A percentile compares a stretch with the other conserved stretches of the same genome.
These are phyloP conservation scores for Drosophila tropicalis DNA, from an alignment of 1,140 invertebrate species.

Conservation along the genomic window DNA sequence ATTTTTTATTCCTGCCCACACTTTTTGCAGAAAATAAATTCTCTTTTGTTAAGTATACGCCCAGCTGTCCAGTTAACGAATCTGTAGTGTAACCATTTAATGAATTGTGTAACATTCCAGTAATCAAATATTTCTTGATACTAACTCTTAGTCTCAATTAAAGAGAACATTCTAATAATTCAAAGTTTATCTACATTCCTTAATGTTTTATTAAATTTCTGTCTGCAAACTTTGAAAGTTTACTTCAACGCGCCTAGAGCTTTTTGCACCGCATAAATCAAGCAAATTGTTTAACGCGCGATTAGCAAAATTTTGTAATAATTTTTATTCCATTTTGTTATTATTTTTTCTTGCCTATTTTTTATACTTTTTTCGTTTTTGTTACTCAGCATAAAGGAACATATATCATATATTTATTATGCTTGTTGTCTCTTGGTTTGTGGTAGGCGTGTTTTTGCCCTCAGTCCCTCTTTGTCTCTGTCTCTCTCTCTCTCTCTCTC, in stretches of 20 bases:
- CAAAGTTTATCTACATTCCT: too few species aligned
- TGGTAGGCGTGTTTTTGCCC: background rate
- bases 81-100: too few species aligned
- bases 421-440: constrained; percentile 48
- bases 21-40: too few species aligned
- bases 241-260: constrained; percentile 24
- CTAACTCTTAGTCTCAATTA: too few species aligned
- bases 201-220: too few species aligned
- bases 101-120: too few species aligned
- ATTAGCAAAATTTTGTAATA: constrained; percentile 81
- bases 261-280: constrained; percentile 63
- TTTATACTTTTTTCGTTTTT: constrained; percentile 28
- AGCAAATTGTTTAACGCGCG: constrained; percentile 79
- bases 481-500: constrained; percentile 29
- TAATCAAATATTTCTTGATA: too few species aligned
- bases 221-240: too few species aligned
- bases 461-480: background rate
- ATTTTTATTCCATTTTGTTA: constrained; percentile 62
- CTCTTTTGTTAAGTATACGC: too few species aligned
- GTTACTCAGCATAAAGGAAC: background rate
- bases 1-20: too few species aligned
- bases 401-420: constrained; percentile 63
- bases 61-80: too few species aligned
- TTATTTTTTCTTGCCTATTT: constrained; percentile 56
- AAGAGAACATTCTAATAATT: too few species aligned